Conservation (phyloP, 2,797 vertebrate species). For the Ptychobarbus kaznakovi region DNA sequence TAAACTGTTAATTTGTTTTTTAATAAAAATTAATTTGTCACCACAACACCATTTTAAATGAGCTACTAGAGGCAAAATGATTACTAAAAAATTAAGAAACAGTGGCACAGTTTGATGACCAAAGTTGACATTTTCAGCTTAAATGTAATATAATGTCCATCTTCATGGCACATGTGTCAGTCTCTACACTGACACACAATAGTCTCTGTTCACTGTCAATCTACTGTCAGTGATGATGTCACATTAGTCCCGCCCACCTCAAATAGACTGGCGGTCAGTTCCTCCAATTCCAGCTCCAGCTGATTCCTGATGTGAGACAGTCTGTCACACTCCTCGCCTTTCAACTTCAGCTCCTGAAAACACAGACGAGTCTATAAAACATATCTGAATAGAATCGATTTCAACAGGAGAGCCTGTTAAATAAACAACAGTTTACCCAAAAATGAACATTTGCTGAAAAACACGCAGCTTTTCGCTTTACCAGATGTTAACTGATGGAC, state of each 20-base stretch:
- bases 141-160: background rate
- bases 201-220: background rate
- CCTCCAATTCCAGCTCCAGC: constrained; percentile 94
- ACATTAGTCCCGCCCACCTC: constrained; percentile 79
- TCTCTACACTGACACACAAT: background rate
- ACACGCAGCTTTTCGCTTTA: no score
- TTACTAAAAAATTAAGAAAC: background rate
- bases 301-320: constrained; percentile 91
- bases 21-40: background rate
- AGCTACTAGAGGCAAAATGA: background rate
- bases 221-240: background rate
- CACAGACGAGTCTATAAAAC: background rate
- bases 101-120: background rate
- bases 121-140: background rate
- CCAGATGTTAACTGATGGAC: background rate
- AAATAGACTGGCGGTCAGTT: constrained; percentile 96
- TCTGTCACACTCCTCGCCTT: constrained; percentile 94
- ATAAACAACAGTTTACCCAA: background rate
- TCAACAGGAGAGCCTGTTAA: background rate
- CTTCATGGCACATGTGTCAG: background rate
- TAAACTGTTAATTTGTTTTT: background rate
- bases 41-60: background rate
- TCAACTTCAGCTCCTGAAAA: constrained; percentile 93
- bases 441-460: background rate
- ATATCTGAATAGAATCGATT: background rate